Conservation (phyloP, 2,113 vertebrate species). For the Leucopsar rothschildi region DNA sequence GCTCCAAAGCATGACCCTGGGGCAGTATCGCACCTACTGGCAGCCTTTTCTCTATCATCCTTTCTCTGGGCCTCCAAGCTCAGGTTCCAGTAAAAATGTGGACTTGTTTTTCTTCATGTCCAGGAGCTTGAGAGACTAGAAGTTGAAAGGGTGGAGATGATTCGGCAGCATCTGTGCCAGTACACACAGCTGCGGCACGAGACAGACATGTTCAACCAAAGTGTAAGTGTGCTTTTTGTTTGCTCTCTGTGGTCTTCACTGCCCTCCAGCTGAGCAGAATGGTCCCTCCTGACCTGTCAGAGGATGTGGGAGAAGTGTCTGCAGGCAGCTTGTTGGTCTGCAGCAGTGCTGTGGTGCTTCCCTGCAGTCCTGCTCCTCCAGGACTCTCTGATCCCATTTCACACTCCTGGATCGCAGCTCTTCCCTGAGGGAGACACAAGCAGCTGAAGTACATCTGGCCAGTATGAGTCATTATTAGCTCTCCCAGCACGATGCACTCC, state of each 20-base stretch:
- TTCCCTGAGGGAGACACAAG: neutral
- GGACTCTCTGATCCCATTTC: neutral
- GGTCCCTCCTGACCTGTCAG: neutral
- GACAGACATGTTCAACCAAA: conserved; percentile 99
- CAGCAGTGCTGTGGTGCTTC: neutral
- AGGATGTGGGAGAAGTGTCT: neutral
- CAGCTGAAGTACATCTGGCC: neutral
- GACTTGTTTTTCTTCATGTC: neutral
- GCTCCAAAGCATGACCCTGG: neutral
- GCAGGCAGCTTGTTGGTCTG: neutral
- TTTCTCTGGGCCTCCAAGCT: neutral
- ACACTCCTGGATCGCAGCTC: neutral
- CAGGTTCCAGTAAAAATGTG: neutral
- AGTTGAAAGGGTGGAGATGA: conserved; percentile 94
- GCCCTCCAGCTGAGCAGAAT: neutral
- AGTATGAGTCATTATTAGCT: neutral
- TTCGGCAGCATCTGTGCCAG: conserved; percentile 92
- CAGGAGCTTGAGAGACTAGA: conserved; percentile 96
- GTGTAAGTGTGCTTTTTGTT: conserved; percentile 77
- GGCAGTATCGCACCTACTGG: neutral
- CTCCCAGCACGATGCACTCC: neutral
- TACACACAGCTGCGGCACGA: conserved; percentile 96
- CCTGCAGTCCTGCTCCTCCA: neutral
- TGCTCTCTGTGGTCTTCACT: neutral
- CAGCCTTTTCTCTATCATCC: neutral